Evolutionary conservation across 2,888 invertebrate genomes (phyloP).

Genomic region (Steromphala cineraria): DNA sequence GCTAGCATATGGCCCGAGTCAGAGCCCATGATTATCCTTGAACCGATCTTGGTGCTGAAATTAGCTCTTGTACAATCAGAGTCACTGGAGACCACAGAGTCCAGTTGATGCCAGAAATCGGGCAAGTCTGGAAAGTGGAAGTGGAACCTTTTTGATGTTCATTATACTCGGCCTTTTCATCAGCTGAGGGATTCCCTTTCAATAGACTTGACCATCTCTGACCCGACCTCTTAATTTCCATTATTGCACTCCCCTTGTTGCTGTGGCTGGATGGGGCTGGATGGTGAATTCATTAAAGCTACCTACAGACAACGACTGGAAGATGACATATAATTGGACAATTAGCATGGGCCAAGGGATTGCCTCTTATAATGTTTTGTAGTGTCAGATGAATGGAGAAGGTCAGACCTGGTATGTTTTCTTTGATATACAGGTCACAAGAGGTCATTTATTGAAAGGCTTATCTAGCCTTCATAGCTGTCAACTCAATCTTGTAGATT

Average conservation of each 20-base stretch:
- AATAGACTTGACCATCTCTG: not conserved
- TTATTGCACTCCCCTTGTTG: not conserved
- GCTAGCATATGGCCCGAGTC: not conserved
- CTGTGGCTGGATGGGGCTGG: not conserved
- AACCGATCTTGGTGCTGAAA: not conserved
- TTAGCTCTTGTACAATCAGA: conserved; percentile 16
- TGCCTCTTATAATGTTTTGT: not conserved
- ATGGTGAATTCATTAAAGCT: not conserved
- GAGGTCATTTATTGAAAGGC: too few species aligned
- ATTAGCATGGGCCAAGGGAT: not conserved
- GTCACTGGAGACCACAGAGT: not conserved
- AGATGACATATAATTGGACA: conserved; percentile 2
- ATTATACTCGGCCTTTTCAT: conserved; percentile 10
- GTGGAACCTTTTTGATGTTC: not conserved
- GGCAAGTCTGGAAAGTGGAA: not conserved
- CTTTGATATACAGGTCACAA: too few species aligned
- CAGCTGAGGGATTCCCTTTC: not conserved
- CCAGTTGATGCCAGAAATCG: conserved; percentile 4
- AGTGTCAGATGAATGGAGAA: not conserved
- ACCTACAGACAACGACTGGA: not conserved
- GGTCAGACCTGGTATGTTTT: not conserved
- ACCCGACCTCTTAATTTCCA: not conserved
- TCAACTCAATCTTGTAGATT: too few species aligned
- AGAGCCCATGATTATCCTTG: not conserved
- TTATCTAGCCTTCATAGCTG: too few species aligned